Conservation (phyloP, 2,113 vertebrate species). For the Pluvianellus socialis region DNA sequence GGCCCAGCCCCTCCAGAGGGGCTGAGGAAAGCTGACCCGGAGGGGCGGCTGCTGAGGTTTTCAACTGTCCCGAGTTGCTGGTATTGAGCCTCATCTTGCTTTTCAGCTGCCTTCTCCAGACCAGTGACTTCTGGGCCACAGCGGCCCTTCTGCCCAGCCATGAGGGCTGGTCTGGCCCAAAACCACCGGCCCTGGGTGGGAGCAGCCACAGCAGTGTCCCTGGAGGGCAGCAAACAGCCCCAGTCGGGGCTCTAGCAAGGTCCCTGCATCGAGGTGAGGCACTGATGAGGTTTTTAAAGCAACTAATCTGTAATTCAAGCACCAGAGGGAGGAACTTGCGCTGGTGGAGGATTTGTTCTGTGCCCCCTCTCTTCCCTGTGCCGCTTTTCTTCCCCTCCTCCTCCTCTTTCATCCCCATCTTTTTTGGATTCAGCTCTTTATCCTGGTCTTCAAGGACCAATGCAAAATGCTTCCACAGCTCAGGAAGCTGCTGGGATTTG, state of each 20-base stretch:
- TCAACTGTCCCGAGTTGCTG: background rate
- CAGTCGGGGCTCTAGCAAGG: no score
- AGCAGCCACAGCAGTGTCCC: rapidly evolving
- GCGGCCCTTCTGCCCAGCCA: no score
- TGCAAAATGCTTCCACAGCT: rapidly evolving
- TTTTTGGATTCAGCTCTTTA: background rate
- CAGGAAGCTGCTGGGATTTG: background rate
- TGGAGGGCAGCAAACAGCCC: rapidly evolving
- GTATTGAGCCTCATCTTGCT: background rate
- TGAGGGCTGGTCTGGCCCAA: rapidly evolving
- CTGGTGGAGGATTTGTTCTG: background rate
- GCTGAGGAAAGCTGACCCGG: rapidly evolving
- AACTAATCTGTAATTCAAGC: background rate
- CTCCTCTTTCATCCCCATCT: background rate
- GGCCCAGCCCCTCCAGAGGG: background rate
- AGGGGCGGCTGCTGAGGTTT: background rate
- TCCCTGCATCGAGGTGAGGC: background rate
- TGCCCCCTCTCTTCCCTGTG: background rate
- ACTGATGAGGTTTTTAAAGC: background rate
- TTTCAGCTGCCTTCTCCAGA: background rate
- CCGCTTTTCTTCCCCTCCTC: background rate
- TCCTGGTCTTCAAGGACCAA: background rate
- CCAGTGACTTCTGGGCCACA: rapidly evolving
- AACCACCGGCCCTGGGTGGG: rapidly evolving
- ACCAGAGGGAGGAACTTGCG: background rate